Conservation (phyloP, 1,140 invertebrate genomes). For the honey bee (Apis mellifera) region DNA sequence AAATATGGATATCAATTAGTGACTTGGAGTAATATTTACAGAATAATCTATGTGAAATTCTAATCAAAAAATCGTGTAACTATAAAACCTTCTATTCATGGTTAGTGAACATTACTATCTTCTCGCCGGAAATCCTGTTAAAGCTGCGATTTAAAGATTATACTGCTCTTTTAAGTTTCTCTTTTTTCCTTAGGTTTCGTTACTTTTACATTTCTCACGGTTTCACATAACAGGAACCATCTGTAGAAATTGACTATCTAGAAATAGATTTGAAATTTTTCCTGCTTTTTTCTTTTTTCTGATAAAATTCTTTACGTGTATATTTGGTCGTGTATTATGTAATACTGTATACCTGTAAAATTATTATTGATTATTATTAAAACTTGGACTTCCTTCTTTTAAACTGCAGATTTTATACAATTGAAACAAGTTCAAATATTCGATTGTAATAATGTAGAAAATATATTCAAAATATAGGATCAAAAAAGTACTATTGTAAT, state of each 20-base stretch:
- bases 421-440: no score
- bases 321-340: no score
- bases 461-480: no score
- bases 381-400: no score
- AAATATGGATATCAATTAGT: background rate
- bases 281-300: background rate
- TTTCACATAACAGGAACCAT: constrained; percentile 7
- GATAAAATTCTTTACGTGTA: background rate
- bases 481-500: no score
- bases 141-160: constrained; percentile 23
- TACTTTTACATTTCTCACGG: background rate
- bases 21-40: no score
- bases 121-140: constrained; percentile 12
- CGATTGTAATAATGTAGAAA: no score
- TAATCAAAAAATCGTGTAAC: no score
- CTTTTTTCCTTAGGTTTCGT: background rate
- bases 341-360: no score
- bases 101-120: constrained; percentile 1
- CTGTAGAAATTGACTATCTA: background rate
- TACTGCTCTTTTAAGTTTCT: constrained; percentile 7
- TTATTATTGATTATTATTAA: no score
- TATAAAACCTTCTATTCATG: background rate
- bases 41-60: no score
- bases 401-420: no score
- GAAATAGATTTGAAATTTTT: background rate